A percentile compares a stretch with the other conserved stretches of the same genome.
Evolutionary conservation across 2,888 invertebrate species (phyloP).

Genomic region (Pardosa pseudoannulata): DNA sequence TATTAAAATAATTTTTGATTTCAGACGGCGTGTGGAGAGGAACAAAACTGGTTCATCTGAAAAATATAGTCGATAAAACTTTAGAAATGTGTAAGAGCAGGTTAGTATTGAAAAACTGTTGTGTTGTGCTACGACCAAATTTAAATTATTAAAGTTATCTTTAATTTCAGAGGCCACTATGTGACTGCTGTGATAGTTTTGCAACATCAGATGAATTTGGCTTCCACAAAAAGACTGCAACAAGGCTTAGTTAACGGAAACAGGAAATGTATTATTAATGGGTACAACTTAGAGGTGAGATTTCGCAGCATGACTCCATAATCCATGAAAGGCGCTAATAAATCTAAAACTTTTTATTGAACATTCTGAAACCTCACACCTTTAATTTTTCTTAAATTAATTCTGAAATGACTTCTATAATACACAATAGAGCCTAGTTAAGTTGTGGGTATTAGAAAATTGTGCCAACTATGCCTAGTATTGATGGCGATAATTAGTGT

Average conservation of each 20-base stretch:
- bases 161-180: slow-evolving; percentile 81
- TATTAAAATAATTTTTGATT: background rate
- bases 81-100: slow-evolving; percentile 75
- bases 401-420: no score
- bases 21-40: slow-evolving; percentile 96
- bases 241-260: background rate
- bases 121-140: background rate
- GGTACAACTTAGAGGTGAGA: slow-evolving; percentile 51
- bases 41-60: slow-evolving; percentile 91
- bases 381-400: no score
- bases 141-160: background rate
- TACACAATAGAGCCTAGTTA: no score
- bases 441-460: no score
- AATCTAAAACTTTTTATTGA: no score
- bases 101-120: slow-evolving; percentile 51
- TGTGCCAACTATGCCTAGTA: no score
- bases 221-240: slow-evolving; percentile 24
- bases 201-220: slow-evolving; percentile 83
- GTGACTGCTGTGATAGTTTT: slow-evolving; percentile 92
- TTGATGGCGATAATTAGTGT: no score
- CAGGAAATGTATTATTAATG: slow-evolving; percentile 36
- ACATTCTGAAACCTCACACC: no score
- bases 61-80: slow-evolving; percentile 90
- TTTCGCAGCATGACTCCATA: no score
- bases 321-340: no score